Conservation (phyloP, 2,797 vertebrate genomes). For the Scarus forsteni region DNA sequence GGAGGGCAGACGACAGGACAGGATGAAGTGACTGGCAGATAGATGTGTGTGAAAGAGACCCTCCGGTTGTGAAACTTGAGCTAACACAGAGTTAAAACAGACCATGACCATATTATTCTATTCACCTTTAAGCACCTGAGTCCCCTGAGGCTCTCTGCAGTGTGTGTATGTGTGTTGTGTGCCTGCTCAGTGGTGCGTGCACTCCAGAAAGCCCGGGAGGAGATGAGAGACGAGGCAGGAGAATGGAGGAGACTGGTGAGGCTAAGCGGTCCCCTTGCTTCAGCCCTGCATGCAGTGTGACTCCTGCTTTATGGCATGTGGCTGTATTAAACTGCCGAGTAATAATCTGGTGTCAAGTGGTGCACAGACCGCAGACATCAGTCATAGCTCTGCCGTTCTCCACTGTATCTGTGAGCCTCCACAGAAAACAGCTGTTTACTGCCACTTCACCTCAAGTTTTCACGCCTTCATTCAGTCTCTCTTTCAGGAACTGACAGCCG, state of each 20-base stretch:
- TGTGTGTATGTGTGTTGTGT: constrained; percentile 42
- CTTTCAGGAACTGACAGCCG: constrained; percentile 27
- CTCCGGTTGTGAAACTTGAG: constrained; percentile 69
- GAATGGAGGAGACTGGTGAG: constrained; percentile 51
- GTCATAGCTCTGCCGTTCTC: constrained; percentile 65
- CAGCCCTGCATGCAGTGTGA: constrained; percentile 65
- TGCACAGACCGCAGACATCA: constrained; percentile 76
- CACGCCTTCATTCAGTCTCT: constrained; percentile 35
- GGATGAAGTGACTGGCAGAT: constrained; percentile 53
- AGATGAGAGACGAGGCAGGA: constrained; percentile 63
- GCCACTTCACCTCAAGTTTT: constrained; percentile 38
- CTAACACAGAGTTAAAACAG: constrained; percentile 63
- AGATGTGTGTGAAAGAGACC: constrained; percentile 41
- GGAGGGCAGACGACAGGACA: constrained; percentile 46
- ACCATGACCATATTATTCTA: constrained; percentile 63
- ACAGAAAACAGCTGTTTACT: constrained; percentile 54
- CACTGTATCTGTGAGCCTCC: constrained; percentile 42
- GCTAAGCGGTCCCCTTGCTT: constrained; percentile 41
- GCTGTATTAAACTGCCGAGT: constrained; percentile 78
- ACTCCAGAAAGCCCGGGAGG: constrained; percentile 49
- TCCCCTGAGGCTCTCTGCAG: constrained; percentile 43
- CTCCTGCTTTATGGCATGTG: constrained; percentile 81
- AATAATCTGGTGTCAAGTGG: constrained; percentile 85
- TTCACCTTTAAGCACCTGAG: constrained; percentile 72
- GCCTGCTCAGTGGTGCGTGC: constrained; percentile 57